Conservation (phyloP, 2,888 invertebrate species). For the Scrobipalpa costella region DNA sequence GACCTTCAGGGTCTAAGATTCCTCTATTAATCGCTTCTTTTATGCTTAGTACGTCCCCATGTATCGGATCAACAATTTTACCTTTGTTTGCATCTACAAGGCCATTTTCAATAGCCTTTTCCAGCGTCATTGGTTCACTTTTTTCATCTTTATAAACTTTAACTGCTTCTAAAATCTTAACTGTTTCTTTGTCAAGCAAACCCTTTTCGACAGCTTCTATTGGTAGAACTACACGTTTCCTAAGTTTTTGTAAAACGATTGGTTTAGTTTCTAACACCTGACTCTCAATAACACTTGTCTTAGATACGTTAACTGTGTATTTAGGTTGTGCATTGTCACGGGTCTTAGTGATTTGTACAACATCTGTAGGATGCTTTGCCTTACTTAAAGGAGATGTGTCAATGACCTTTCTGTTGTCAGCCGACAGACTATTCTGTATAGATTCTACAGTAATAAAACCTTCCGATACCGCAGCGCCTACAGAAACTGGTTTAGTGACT, state of each 20-base stretch:
- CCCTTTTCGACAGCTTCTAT: constrained; percentile 89
- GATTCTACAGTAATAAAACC: constrained; percentile 79
- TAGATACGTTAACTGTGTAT: constrained; percentile 83
- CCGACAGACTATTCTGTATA: constrained; percentile 68
- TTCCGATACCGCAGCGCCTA: constrained; percentile 81
- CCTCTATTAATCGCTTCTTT: constrained; percentile 92
- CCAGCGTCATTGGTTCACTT: constrained; percentile 85
- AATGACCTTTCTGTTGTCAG: constrained; percentile 55
- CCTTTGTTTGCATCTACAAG: constrained; percentile 88
- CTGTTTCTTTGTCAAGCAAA: constrained; percentile 89
- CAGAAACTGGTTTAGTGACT: constrained; percentile 76
- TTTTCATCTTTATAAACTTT: constrained; percentile 79
- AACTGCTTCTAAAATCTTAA: constrained; percentile 83
- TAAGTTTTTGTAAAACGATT: constrained; percentile 88
- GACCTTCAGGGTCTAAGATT: constrained; percentile 88
- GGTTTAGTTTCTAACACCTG: constrained; percentile 85
- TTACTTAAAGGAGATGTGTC: constrained; percentile 46
- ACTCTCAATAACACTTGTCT: constrained; percentile 79
- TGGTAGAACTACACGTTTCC: constrained; percentile 87
- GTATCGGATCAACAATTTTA: constrained; percentile 90
- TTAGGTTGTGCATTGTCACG: constrained; percentile 83
- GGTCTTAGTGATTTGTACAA: constrained; percentile 81
- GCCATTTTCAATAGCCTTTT: constrained; percentile 86
- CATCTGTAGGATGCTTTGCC: constrained; percentile 62
- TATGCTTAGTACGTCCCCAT: constrained; percentile 89